Evolutionary conservation across 2,797 vertebrate species (phyloP), one percentile per base, ranked within the genome.

Genomic region (Falco columbarius): DNA sequence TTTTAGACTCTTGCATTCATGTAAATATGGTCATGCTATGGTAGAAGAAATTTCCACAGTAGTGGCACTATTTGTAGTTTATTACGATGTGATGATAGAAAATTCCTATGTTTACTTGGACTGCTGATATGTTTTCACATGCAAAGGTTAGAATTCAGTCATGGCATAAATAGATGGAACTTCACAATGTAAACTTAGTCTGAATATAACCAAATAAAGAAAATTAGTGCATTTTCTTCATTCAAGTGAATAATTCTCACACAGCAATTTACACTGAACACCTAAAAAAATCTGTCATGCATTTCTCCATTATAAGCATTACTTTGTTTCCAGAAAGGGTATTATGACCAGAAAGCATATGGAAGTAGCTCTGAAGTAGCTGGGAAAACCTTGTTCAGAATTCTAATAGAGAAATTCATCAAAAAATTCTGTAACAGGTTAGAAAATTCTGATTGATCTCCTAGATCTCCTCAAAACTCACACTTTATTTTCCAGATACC

Each of bases 71-170:
- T 77, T 92, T 74, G 23, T 74, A 65, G 7, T 74, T 92, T 65
- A 76, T 86, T 83, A 19, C 23, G 90, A 3, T 62, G 56, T 74
- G 83, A 86, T 70, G 65, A 88, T 52, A 74, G 46, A 29, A 92
- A 94, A 93, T 80, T 94, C 71, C 52, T 76, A 9, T 52, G 30
- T 52, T 76, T 90, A 63, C 55, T 90, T 84, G 74, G 59, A 49
- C 74, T 76, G n/a, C 26, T 82, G 59, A 71, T 52, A 11, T 65
- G 19, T 89, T 93, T 93, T 83, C 75, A 80, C 52, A 65, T 74
- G n/a, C 72, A 91, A 94, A 94, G 74, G 63, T 90, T 63, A 93
- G 77, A 93, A 95, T 71, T 82, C 46, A 86, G 74, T 87, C 71
- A 85, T 34, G 49, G 20, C 18, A 70, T 63, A 85, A 91, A 85